Percentiles rank a stretch among this genome's conserved stretches.
Evolutionary conservation across 1,140 invertebrate genomes (phyloP).

Genomic region (Drosophila miranda): DNA sequence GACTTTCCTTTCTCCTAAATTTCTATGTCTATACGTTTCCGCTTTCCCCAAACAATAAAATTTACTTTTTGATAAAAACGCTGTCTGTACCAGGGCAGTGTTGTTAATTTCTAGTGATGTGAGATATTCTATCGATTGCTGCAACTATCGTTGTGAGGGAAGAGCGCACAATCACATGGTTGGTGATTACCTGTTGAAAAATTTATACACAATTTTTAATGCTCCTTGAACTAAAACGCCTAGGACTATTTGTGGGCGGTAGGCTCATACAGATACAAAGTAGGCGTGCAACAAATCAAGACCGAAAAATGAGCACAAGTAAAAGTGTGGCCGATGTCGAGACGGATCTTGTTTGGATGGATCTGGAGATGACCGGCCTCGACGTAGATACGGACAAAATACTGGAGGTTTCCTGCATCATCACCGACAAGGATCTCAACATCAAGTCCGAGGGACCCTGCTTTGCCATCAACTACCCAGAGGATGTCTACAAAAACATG

Average conservation of each 20-base stretch:
- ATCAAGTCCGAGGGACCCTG: constrained; percentile 90
- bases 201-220: constrained; percentile 12
- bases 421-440: constrained; percentile 92
- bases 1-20: constrained; percentile 21
- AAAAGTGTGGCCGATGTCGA: background rate
- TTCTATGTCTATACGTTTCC: constrained; percentile 13
- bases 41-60: constrained; percentile 6
- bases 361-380: constrained; percentile 90
- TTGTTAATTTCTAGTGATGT: background rate
- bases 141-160: background rate
- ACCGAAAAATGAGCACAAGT: constrained; percentile 35
- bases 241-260: constrained; percentile 4
- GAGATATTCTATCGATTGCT: too few relatives aligned
- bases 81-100: constrained; percentile 19
- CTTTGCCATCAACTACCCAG: constrained; percentile 92
- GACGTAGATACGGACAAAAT: constrained; percentile 90
- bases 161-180: background rate
- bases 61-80: constrained; percentile 31
- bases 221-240: background rate
- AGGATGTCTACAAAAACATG: constrained; percentile 90
- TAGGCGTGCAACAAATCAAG: background rate
- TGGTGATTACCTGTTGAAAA: too few relatives aligned
- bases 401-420: constrained; percentile 93
- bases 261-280: background rate
- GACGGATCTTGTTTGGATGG: constrained; percentile 83